These are phyloP conservation scores for Ferdinandea cuprea DNA, from an alignment of 2,888 invertebrate genomes.

Conservation along the genomic window DNA sequence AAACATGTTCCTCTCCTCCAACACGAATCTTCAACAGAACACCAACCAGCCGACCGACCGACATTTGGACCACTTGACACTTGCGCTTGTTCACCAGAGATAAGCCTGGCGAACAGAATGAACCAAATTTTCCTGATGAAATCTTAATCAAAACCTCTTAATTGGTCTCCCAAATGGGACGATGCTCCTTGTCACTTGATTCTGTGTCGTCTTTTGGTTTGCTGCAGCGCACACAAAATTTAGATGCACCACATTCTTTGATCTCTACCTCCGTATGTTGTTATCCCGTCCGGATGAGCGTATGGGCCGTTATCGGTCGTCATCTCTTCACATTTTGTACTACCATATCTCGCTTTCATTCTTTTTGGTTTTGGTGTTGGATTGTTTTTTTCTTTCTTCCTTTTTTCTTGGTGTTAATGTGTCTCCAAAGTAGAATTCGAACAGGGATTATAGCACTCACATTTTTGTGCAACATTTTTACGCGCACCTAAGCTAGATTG, in stretches of 20 bases:
- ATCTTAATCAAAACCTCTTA: constrained; percentile 55
- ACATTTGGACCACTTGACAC: constrained; percentile 41
- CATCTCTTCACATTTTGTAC: constrained; percentile 28
- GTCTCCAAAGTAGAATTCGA: constrained; percentile 47
- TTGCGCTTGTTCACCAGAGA: constrained; percentile 47
- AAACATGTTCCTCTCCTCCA: constrained; percentile 13
- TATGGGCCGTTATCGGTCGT: constrained; percentile 38
- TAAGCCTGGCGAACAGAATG: constrained; percentile 27
- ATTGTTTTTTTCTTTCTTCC: background rate
- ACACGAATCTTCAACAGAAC: background rate
- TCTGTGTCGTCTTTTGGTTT: background rate
- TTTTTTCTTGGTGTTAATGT: constrained; percentile 13
- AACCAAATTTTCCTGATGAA: constrained; percentile 46
- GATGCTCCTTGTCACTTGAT: constrained; percentile 49
- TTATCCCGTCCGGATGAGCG: background rate
- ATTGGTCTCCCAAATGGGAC: constrained; percentile 50
- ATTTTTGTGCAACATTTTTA: constrained; percentile 58
- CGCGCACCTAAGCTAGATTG: constrained; percentile 66
- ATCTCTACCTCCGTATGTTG: constrained; percentile 14
- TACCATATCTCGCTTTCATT: background rate
- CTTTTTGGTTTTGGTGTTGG: no score
- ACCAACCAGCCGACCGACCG: background rate
- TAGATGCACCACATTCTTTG: constrained; percentile 35
- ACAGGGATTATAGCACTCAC: constrained; percentile 26
- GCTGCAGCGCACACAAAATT: background rate